A percentile compares a stretch with the other conserved stretches of the same genome.
phyloP scores from a whole-genome alignment of 2,113 vertebrate species.

The Macquaria australasica region DNA sequence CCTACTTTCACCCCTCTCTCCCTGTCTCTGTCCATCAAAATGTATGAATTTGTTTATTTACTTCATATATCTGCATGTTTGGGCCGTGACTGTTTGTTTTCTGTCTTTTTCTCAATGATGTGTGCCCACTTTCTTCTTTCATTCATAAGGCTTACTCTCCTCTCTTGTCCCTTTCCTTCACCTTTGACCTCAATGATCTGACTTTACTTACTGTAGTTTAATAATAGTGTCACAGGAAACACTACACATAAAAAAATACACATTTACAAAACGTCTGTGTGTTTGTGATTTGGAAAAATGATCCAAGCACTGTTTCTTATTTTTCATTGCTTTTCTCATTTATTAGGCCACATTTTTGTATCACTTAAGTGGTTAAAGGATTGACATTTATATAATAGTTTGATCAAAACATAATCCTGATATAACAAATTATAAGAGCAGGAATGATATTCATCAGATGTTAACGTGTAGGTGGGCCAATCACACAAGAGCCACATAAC shows the following conservation, averaged over 20 bases:
- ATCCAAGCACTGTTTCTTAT: not conserved
- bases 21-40: slow-evolving; percentile 39
- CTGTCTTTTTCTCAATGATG: not conserved
- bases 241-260: not conserved
- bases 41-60: slow-evolving; percentile 34
- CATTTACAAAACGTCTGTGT: not conserved
- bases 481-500: slow-evolving; percentile 43
- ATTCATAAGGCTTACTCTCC: slow-evolving; percentile 1
- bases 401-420: slow-evolving; percentile 20
- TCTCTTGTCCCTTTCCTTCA: not conserved
- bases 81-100: not conserved
- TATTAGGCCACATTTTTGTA: not conserved
- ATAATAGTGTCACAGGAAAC: not conserved
- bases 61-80: not conserved
- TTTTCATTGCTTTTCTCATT: not conserved
- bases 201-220: not conserved
- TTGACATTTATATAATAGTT: slow-evolving; percentile 20
- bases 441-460: slow-evolving; percentile 60
- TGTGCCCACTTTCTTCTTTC: not conserved
- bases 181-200: slow-evolving; percentile 40
- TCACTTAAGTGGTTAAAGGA: slow-evolving; percentile 4
- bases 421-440: slow-evolving; percentile 22
- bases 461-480: slow-evolving; percentile 65
- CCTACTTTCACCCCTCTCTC: slow-evolving; percentile 64
- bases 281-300: not conserved